Evolutionary conservation across 2,113 vertebrate species (phyloP), one percentile per base, ranked within the genome.

Genomic region (human): DNA sequence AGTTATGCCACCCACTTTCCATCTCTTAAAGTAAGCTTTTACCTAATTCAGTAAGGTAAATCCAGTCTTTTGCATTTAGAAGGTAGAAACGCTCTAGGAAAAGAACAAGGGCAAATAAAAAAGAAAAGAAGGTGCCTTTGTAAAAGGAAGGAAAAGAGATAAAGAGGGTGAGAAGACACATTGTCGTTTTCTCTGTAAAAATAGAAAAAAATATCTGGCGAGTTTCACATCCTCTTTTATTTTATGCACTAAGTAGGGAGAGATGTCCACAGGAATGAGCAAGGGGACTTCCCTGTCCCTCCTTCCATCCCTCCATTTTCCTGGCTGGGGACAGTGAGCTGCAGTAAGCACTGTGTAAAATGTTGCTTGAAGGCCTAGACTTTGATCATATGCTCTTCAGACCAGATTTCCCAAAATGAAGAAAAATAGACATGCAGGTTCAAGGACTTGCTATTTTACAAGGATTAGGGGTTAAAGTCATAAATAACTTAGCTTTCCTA

Each of bases 161-260:
- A 66, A 59, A 78, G 0, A 94, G n/a, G 78, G 10, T 38, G 17
- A 13, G 5, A 48, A 3, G 57, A 89, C 27, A 38, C 5, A 57
- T 91, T 97, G 55, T 86, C 81, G 93, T 43, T 72, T 96, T 59
- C 50, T 89, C 66, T 73, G 30, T 92, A 89, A 90, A 95, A 93
- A 43, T 1, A 76, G 55, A 87, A 79, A 91, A 57, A 52, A 43
- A 84, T 6, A 50, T 4, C 64, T n/a, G 79, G 72, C 4, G 35
- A 40, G 35, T 59, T 70, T 32, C 32, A n/a, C 4, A 78, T 5
- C 25, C 43, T 78, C 48, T 85, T 85, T 87, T n/a, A 38, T 52
- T 52, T 12, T 8, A 32, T 11, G n/a, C n/a, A 17, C 0, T 6
- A 20, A 16, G 12, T 8, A 79, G 20, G 22, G 30, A 55, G 64